Evolutionary conservation across 2,888 invertebrate genomes (phyloP).

Genomic region (Maniola hyperantus): DNA sequence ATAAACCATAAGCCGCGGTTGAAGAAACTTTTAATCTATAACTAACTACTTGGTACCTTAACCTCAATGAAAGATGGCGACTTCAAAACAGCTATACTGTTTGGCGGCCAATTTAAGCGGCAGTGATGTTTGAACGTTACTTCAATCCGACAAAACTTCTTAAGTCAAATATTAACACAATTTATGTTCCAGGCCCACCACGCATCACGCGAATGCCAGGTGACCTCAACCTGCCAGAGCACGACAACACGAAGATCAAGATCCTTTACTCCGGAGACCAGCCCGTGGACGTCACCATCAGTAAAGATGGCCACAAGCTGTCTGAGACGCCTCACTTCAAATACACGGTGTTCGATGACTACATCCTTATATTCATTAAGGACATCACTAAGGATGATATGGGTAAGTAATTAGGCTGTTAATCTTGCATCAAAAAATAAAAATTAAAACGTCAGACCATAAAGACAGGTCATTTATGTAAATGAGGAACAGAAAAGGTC

Average conservation of each 20-base stretch:
- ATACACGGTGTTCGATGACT: conserved; percentile 97
- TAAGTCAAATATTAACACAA: not conserved
- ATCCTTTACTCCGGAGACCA: conserved; percentile 98
- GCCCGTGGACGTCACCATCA: conserved; percentile 94
- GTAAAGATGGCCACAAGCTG: conserved; percentile 91
- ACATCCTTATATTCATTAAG: conserved; percentile 96
- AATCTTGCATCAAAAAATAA: not conserved
- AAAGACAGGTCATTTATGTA: no score
- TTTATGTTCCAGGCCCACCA: conserved; percentile 87
- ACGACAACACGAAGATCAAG: conserved; percentile 98
- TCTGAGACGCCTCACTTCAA: conserved; percentile 90
- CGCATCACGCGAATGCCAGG: conserved; percentile 95
- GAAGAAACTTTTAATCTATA: no score
- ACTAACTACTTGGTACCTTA: no score
- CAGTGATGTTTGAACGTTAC: no score
- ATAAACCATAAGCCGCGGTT: no score
- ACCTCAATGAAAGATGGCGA: no score
- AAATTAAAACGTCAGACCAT: no score
- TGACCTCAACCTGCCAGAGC: conserved; percentile 94
- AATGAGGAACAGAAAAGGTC: no score
- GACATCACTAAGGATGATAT: conserved; percentile 95
- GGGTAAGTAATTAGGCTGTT: conserved; percentile 73
- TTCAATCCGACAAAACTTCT: no score
- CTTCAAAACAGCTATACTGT: no score
- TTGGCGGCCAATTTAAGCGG: no score